phyloP scores from a whole-genome alignment of 2,888 invertebrate species.

The Ichneumon xanthorius region DNA sequence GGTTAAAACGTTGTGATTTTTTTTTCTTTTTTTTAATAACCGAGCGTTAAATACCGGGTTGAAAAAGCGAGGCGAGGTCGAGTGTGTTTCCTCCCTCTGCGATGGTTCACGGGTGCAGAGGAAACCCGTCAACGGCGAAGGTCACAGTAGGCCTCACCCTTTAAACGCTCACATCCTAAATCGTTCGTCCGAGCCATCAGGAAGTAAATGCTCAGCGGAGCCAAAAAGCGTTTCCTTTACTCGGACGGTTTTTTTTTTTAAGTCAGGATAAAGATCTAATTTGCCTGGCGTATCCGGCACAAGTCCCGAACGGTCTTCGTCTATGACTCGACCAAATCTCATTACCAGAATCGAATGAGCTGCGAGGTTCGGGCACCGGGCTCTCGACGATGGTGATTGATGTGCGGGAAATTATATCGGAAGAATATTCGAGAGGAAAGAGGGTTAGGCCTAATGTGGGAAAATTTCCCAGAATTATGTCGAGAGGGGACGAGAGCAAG shows the following conservation, averaged over 20 bases:
- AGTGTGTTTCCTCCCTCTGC: background rate
- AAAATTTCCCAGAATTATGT: conserved; percentile 17
- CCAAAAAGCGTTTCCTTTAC: conserved; percentile 39
- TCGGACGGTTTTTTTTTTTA: conserved; percentile 20
- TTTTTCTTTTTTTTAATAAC: background rate
- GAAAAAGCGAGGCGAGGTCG: background rate
- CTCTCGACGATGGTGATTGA: conserved; percentile 13
- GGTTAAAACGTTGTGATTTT: background rate
- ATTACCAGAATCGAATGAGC: conserved; percentile 49
- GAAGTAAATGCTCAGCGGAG: conserved; percentile 30
- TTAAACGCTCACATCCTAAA: conserved; percentile 60
- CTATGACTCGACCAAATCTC: conserved; percentile 45
- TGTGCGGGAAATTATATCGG: conserved; percentile 33
- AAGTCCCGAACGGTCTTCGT: conserved; percentile 4
- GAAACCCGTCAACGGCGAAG: conserved; percentile 24
- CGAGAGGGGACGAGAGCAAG: background rate
- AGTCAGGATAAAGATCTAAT: conserved; percentile 51
- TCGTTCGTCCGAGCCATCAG: conserved; percentile 37
- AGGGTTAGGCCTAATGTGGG: conserved; percentile 19
- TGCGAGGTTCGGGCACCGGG: background rate
- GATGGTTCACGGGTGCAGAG: conserved; percentile 6
- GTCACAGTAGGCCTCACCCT: conserved; percentile 61
- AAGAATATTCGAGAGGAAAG: conserved; percentile 22
- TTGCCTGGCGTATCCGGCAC: conserved; percentile 49
- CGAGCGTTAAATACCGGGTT: background rate